Evolutionary conservation across 2,113 vertebrate genomes (phyloP).

Genomic region (Probosciger aterrimus): DNA sequence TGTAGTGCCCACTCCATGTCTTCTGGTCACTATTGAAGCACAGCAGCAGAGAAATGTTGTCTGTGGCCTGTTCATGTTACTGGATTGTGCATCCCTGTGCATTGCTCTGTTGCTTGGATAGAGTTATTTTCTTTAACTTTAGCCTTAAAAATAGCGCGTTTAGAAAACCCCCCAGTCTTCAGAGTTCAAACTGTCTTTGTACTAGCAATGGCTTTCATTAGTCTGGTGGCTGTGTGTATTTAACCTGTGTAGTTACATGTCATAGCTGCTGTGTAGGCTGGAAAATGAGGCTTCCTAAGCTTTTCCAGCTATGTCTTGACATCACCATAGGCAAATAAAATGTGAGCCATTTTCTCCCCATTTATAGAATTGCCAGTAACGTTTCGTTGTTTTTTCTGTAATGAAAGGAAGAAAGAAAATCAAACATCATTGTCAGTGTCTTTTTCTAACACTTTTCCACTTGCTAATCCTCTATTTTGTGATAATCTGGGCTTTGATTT

Average conservation of each 20-base stretch:
- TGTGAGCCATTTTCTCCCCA: not conserved
- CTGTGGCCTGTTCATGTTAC: accelerated
- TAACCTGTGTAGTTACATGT: not conserved
- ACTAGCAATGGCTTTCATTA: not conserved
- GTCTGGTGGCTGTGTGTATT: not conserved
- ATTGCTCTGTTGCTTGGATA: not conserved
- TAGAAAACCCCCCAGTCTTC: accelerated
- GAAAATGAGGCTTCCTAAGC: not conserved
- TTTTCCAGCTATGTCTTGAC: not conserved
- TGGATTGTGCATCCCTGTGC: too few relatives aligned
- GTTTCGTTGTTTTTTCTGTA: not conserved
- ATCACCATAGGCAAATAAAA: not conserved
- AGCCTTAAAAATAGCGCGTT: not conserved
- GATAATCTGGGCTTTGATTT: not conserved
- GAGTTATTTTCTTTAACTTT: not conserved
- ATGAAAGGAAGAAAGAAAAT: not conserved
- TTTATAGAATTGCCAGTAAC: not conserved
- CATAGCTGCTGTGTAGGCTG: not conserved
- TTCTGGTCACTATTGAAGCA: not conserved
- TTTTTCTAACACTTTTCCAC: not conserved
- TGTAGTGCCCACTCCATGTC: not conserved
- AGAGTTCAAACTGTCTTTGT: not conserved
- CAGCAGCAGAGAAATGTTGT: not conserved
- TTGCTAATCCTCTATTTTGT: not conserved
- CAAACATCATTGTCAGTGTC: not conserved